A percentile compares a stretch with the other conserved stretches of the same genome.
phyloP scores from a whole-genome alignment of 2,888 invertebrate genomes.

The Octodonta nipae region DNA sequence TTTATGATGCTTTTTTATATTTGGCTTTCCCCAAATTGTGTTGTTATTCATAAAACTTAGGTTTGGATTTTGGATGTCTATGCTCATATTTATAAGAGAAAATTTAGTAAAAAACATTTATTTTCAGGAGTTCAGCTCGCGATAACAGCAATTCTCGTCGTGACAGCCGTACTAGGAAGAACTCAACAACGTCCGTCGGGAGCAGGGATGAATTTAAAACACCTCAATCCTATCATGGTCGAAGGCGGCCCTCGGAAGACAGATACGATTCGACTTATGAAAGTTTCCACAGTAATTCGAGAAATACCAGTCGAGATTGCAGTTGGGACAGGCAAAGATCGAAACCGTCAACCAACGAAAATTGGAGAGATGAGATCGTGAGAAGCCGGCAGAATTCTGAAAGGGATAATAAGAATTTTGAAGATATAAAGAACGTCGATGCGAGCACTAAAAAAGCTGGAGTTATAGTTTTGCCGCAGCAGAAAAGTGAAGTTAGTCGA shows the following conservation, averaged over 20 bases:
- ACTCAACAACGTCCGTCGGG: slow-evolving; percentile 22
- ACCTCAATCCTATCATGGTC: slow-evolving; percentile 19
- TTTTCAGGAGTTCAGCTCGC: slow-evolving; percentile 23
- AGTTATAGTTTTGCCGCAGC: slow-evolving; percentile 28
- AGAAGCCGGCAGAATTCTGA: slow-evolving; percentile 25
- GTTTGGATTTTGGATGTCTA: no score
- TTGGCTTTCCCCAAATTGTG: no score
- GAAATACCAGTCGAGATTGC: slow-evolving; percentile 33
- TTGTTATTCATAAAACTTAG: no score
- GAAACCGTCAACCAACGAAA: slow-evolving; percentile 10
- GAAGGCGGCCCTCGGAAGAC: slow-evolving; percentile 21
- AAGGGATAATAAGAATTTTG: slow-evolving; percentile 16
- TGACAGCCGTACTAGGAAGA: slow-evolving; percentile 16
- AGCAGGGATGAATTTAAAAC: slow-evolving; percentile 26
- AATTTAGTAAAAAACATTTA: neutral
- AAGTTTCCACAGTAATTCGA: slow-evolving; percentile 21
- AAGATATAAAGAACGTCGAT: slow-evolving; percentile 16
- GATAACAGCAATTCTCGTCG: slow-evolving; percentile 20
- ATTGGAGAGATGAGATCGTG: slow-evolving; percentile 34
- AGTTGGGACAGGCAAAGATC: slow-evolving; percentile 34
- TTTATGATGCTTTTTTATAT: no score
- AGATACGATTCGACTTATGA: slow-evolving; percentile 29
- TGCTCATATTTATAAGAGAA: no score
- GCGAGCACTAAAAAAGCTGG: slow-evolving; percentile 26
- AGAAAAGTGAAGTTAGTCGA: slow-evolving; percentile 13